phyloP scores from a whole-genome alignment of 2,888 invertebrate genomes.

The Ditula angustiorana region DNA sequence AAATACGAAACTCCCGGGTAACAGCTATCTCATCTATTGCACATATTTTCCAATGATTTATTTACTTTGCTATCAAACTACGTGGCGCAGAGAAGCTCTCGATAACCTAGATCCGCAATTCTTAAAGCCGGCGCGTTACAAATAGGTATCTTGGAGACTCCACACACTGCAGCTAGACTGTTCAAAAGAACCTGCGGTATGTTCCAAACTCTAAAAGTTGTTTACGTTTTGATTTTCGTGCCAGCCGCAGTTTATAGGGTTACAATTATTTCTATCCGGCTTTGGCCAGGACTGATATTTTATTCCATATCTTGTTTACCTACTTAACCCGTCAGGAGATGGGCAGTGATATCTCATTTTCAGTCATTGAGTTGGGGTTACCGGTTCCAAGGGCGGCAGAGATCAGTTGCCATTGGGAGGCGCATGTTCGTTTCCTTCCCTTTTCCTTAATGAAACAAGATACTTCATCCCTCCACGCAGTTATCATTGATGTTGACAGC shows the following conservation, averaged over 20 bases:
- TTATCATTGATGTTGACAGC: no score
- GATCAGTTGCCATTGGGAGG: no score
- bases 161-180: neutral
- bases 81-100: conserved; percentile 7
- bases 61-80: conserved; percentile 17
- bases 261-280: no score
- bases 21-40: neutral
- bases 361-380: no score
- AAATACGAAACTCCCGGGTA: neutral
- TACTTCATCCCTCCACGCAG: no score
- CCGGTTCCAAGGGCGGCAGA: no score
- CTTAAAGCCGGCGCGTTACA: conserved; percentile 5
- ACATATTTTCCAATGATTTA: neutral
- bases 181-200: neutral
- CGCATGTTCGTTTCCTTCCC: no score
- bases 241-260: neutral
- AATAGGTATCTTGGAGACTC: neutral
- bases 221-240: neutral
- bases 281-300: no score
- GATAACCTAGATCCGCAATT: conserved; percentile 24
- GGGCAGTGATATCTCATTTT: no score
- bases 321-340: no score
- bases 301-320: no score
- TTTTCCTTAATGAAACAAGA: no score
- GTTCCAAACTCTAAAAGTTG: neutral